Base-by-base conservation (phyloP, 2,888 invertebrate genomes). In the Seira sanloemensis region DNA sequence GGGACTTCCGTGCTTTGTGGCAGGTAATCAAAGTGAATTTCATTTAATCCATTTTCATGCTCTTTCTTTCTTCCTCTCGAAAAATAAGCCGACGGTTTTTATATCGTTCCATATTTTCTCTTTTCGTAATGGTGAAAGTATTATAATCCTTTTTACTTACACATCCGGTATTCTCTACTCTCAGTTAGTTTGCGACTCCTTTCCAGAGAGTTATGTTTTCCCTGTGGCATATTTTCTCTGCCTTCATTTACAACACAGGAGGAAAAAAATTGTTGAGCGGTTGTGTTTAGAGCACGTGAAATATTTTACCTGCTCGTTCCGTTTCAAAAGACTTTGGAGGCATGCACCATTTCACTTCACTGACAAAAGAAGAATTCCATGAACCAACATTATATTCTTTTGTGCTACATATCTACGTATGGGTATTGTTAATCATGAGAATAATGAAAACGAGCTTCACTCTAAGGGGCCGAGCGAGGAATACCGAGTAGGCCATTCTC, bases 1-100 rank as follows among this genome's bases (percentile, higher is more conserved):
- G 94, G 90, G 95, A 95, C 91, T 95, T 96, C 91, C 94, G 94
- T 90, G 92, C 94, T 87, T 93, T 96, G 90, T 95, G 95, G 94
- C 95, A 95, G 94, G 95, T 95, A 92, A 73, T 84, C 71, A 54
- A 27, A 50, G 54, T 68, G 67, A 66, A 62, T 73, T 72, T 58
- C 9, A n/a, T 71, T 37, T 37, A 37, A 37, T 37, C 37, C 37
- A 37, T 37, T 37, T 37, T 12, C 37, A 37, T 37, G 4, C 37
- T 37, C 37, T 37, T 12, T 37, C 26, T 23, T 58, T 24, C 24
- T 37, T 27, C 24, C 26, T 50, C 68, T 68, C 18, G 67, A n/a
- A 58, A 69, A 67, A 50, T 21, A 9, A 37, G 37, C 37, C 37
- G 37, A n/a, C n/a, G n/a, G n/a, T n/a, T n/a, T n/a, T n/a, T n/a